These are phyloP conservation scores for Chloebia gouldiae DNA, from an alignment of 2,113 vertebrate genomes.

Conservation along the genomic window DNA sequence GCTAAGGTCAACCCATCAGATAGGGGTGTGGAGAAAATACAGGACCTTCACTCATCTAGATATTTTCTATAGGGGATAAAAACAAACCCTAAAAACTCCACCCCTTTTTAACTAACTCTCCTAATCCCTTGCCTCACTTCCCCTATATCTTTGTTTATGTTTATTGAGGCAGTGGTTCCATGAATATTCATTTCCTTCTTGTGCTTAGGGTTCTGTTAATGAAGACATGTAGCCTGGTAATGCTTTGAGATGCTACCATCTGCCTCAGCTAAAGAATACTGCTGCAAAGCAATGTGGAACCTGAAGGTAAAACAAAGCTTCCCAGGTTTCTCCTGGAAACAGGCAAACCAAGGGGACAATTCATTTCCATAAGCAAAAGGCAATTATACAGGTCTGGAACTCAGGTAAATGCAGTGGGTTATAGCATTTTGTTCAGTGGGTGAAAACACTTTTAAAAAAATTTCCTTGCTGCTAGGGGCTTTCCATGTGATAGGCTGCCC, in stretches of 20 bases:
- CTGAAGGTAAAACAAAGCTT: background rate
- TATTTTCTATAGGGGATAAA: background rate
- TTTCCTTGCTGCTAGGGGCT: background rate
- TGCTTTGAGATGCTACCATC: background rate
- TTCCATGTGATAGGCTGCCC: background rate
- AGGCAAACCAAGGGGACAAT: background rate
- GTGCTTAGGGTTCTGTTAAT: background rate
- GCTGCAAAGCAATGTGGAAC: background rate
- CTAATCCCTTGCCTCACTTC: background rate
- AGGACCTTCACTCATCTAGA: background rate
- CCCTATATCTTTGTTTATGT: background rate
- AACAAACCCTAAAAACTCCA: background rate
- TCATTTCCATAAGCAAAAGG: background rate
- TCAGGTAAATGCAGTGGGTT: background rate
- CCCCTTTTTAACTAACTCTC: background rate
- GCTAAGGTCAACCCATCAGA: background rate
- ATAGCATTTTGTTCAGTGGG: background rate
- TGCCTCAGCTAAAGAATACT: background rate
- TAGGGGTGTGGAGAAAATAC: background rate
- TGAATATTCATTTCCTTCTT: background rate
- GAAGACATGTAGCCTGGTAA: background rate
- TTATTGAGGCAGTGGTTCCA: background rate
- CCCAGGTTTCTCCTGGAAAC: background rate
- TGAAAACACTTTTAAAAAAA: background rate
- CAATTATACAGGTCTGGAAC: background rate